Conservation (phyloP, 2,797 vertebrate species). For the Falco cherrug region DNA sequence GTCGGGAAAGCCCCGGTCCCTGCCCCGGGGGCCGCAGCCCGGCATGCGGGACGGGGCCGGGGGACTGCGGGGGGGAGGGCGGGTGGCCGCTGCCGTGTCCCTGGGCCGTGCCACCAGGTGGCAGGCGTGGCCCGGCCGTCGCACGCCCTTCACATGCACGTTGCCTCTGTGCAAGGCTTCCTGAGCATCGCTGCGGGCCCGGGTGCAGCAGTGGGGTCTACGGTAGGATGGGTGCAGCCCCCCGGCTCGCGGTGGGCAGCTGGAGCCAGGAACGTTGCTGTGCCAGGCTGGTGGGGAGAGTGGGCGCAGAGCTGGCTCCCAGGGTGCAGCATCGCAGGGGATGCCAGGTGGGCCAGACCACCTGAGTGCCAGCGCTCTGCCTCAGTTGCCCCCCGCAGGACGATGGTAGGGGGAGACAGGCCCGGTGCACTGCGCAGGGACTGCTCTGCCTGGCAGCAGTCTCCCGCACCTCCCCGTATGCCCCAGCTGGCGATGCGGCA, state of each 20-base stretch:
- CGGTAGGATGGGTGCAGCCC: too few species aligned
- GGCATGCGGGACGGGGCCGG: too few species aligned
- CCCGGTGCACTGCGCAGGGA: rapidly evolving
- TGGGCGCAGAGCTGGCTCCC: rapidly evolving
- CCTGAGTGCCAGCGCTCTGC: rapidly evolving
- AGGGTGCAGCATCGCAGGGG: rapidly evolving
- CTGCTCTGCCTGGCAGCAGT: not conserved
- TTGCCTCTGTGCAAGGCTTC: rapidly evolving
- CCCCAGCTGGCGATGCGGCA: rapidly evolving
- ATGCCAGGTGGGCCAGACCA: not conserved
- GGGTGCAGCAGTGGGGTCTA: not conserved
- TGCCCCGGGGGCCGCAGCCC: not conserved
- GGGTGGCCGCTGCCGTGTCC: too few species aligned
- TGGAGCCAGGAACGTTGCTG: rapidly evolving
- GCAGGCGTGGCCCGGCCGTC: not conserved
- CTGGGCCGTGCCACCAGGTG: not conserved
- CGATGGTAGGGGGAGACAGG: rapidly evolving
- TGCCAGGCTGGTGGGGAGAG: not conserved
- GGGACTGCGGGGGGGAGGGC: rapidly evolving
- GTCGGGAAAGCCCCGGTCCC: rapidly evolving
- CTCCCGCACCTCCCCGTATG: rapidly evolving
- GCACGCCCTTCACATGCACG: rapidly evolving
- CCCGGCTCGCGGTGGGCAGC: not conserved
- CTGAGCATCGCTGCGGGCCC: rapidly evolving
- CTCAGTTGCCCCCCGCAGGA: not conserved